Evolutionary conservation across 35 echinoderm and acorn worm genomes (phyloP), one percentile per base, ranked within the genome.

Genomic region (Patiria miniata): DNA sequence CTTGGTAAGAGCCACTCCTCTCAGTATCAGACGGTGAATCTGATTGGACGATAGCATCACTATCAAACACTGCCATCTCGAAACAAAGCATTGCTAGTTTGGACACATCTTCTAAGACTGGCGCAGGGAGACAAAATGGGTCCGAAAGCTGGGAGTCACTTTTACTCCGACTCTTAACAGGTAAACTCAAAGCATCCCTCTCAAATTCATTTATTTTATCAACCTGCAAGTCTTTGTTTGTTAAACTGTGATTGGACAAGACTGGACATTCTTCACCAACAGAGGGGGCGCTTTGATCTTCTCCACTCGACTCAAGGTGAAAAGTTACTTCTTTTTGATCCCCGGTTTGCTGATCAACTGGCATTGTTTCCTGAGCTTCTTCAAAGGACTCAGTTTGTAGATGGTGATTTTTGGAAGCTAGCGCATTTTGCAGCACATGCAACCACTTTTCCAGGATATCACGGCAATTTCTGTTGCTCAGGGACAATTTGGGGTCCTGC

Each of bases 41-140:
- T 0, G 16, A 30, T 39, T 84, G 82, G 40, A 5, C n/a, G 42
- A 28, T 14, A 4, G 54, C 79, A 14, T 79, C 28, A n/a, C 12
- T 8, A 17, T 32, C 53, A 80, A 79, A 88, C 8, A 88, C 51
- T 38, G 52, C 77, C 51, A 80, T 81, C 52, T 88, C 86, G 80
- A 88, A 80, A 65, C 86, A 88, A 76, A 88, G 78, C 19, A 88
- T 52, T 2, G 55, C 34, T 7, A 88, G 52, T 40, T 88, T 77
- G 7, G 68, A 8, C 39, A 40, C 51, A 53, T 88, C 77, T 22
- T 88, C 39, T 28, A 79, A 77, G 22, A 88, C 52, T 59, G 19
- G 21, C 30, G 47, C 44, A 38, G 51, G 77, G 29, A 88, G 78
- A 36, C 42, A 18, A 18, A 88, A 88, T 57, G 82, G 82, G 36